These are phyloP conservation scores for Anoplopoma fimbria DNA, from an alignment of 2,113 vertebrate genomes.

Conservation along the genomic window DNA sequence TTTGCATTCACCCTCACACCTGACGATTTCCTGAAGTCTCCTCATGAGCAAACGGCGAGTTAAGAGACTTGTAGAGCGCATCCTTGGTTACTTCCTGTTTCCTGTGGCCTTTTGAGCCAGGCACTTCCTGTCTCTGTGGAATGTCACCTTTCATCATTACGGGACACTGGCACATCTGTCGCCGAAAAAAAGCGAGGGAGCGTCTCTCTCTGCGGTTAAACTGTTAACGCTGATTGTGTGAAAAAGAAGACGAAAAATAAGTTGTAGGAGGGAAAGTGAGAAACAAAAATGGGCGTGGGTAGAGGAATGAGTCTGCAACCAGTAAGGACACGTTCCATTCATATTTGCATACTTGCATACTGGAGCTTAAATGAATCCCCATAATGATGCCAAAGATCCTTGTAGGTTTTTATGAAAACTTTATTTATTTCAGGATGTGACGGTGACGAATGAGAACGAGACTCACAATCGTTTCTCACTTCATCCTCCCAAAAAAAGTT, in stretches of 20 bases:
- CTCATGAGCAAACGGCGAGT: conserved; percentile 27
- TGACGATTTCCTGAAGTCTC: conserved; percentile 32
- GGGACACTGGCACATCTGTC: conserved; percentile 60
- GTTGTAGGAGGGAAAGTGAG: conserved; percentile 46
- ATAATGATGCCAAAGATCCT: neutral
- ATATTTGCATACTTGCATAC: conserved; percentile 8
- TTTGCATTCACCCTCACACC: neutral
- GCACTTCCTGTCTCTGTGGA: conserved; percentile 69
- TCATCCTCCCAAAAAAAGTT: conserved; percentile 31
- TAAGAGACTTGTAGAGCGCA: conserved; percentile 58
- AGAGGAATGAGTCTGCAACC: conserved; percentile 27
- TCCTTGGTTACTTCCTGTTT: conserved; percentile 77
- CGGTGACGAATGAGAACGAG: conserved; percentile 38
- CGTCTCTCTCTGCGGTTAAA: conserved; percentile 56
- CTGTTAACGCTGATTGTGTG: conserved; percentile 71
- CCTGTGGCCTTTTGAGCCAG: conserved; percentile 62
- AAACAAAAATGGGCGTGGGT: conserved; percentile 33
- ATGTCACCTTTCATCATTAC: conserved; percentile 69
- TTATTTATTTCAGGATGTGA: conserved; percentile 16
- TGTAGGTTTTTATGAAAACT: neutral
- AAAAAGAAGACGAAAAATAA: conserved; percentile 41
- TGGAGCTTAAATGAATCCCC: neutral
- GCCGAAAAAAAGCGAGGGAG: conserved; percentile 30
- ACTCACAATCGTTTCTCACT: conserved; percentile 41
- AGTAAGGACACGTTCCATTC: neutral